Conservation (phyloP, 2,888 invertebrate genomes). For the Merodon equestris region DNA sequence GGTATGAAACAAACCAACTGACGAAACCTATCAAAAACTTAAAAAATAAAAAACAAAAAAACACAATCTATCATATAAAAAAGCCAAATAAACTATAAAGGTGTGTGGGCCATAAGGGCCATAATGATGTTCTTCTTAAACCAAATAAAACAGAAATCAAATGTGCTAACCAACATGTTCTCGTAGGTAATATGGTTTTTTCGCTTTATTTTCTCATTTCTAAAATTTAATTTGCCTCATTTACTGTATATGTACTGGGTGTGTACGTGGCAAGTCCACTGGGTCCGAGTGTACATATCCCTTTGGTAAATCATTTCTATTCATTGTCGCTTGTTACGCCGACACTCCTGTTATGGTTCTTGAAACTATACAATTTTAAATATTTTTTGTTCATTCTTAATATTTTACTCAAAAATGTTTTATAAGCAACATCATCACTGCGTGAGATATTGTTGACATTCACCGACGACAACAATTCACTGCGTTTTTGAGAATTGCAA, state of each 20-base stretch:
- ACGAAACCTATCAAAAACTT: conserved; percentile 52
- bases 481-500: conserved; percentile 79
- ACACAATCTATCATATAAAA: conserved; percentile 31
- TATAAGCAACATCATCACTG: neutral
- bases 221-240: neutral
- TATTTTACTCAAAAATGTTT: no score
- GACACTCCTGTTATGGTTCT: no score
- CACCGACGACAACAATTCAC: conserved; percentile 66
- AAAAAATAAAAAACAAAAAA: conserved; percentile 43
- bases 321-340: neutral
- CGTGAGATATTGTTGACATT: conserved; percentile 15
- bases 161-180: conserved; percentile 55
- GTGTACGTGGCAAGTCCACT: neutral
- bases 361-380: no score
- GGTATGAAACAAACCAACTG: conserved; percentile 82
- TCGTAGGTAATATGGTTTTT: conserved; percentile 36
- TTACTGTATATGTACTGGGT: neutral
- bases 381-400: no score
- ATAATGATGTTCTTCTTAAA: conserved; percentile 39
- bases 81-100: conserved; percentile 32
- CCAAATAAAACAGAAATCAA: neutral
- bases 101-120: conserved; percentile 20
- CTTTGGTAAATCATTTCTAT: neutral
- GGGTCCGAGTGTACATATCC: neutral
- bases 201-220: conserved; percentile 6